Percentiles rank a stretch among this genome's conserved stretches.
Conservation (phyloP, 35 echinoderm and acorn worm genomes). For the Chiridota heheva region DNA sequence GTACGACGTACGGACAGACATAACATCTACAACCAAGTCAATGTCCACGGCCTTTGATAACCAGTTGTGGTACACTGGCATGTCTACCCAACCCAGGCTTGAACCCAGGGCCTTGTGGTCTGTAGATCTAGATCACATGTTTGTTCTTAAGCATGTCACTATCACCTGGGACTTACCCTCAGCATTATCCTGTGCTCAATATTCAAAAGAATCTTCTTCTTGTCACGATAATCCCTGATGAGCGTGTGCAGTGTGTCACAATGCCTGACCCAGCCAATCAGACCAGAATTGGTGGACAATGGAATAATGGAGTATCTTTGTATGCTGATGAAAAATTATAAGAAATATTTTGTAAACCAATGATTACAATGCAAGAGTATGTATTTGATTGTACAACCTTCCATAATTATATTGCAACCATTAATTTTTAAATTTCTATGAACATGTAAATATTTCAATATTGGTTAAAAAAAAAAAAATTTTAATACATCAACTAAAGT, state of each 20-base stretch:
- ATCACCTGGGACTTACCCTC: conserved; percentile 71
- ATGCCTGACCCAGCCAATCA: conserved; percentile 94
- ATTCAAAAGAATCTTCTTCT: conserved; percentile 97
- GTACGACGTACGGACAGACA: too few relatives aligned
- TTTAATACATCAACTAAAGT: too few relatives aligned
- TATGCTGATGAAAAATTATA: conserved; percentile 51
- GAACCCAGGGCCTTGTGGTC: too few relatives aligned
- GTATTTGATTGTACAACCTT: not conserved
- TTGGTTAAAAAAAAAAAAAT: not conserved
- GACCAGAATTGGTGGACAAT: conserved; percentile 92
- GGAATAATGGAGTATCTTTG: conserved; percentile 93
- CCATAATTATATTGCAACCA: not conserved
- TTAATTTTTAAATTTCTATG: not conserved
- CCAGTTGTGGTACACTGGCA: too few relatives aligned
- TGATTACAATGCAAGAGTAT: not conserved
- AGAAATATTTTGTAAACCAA: conserved; percentile 1
- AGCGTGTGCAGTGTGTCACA: conserved; percentile 95
- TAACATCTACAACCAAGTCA: too few relatives aligned
- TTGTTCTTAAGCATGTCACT: too few relatives aligned
- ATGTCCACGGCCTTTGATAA: too few relatives aligned
- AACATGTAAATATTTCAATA: not conserved
- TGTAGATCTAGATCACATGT: too few relatives aligned
- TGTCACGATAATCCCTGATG: conserved; percentile 97
- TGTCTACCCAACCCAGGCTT: too few relatives aligned
- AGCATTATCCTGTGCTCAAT: conserved; percentile 98